Conservation (phyloP, 1,140 invertebrate genomes). For the Plutomurus gul region DNA sequence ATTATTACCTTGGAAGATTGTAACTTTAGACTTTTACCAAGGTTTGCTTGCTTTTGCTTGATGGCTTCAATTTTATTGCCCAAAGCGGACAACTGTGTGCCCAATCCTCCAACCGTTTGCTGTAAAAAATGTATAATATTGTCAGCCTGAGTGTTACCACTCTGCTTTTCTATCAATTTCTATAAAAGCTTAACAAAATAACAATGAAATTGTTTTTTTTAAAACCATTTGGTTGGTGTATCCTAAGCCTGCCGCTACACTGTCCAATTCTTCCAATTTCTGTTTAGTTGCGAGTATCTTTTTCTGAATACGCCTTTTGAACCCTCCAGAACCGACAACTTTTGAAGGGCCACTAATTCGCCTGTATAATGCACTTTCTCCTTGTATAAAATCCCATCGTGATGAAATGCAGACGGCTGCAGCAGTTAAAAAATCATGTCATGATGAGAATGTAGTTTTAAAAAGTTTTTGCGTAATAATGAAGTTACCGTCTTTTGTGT, state of each 20-base stretch:
- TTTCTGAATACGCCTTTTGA: slow-evolving; percentile 51
- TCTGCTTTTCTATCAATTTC: no score
- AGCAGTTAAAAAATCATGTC: neutral
- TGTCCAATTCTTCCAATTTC: slow-evolving; percentile 51
- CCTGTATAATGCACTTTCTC: slow-evolving; percentile 60
- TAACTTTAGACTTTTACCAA: slow-evolving; percentile 48
- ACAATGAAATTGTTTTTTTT: neutral
- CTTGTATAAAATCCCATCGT: slow-evolving; percentile 81
- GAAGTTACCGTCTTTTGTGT: neutral
- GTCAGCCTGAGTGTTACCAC: no score
- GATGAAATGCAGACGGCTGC: slow-evolving; percentile 55
- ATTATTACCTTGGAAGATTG: slow-evolving; percentile 43
- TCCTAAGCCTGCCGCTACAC: slow-evolving; percentile 45
- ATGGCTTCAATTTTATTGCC: slow-evolving; percentile 53
- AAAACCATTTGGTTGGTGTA: slow-evolving; percentile 34
- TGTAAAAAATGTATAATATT: neutral
- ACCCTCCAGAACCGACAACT: neutral
- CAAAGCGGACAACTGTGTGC: slow-evolving; percentile 41
- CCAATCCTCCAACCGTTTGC: slow-evolving; percentile 36
- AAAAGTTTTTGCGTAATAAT: neutral
- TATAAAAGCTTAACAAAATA: no score
- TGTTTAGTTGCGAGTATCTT: slow-evolving; percentile 50
- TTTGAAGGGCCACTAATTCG: slow-evolving; percentile 29
- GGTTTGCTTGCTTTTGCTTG: slow-evolving; percentile 48
- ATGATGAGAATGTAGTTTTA: neutral